These are phyloP conservation scores for Zapus hudsonius DNA, from an alignment of 2,113 vertebrate species.

Conservation along the genomic window DNA sequence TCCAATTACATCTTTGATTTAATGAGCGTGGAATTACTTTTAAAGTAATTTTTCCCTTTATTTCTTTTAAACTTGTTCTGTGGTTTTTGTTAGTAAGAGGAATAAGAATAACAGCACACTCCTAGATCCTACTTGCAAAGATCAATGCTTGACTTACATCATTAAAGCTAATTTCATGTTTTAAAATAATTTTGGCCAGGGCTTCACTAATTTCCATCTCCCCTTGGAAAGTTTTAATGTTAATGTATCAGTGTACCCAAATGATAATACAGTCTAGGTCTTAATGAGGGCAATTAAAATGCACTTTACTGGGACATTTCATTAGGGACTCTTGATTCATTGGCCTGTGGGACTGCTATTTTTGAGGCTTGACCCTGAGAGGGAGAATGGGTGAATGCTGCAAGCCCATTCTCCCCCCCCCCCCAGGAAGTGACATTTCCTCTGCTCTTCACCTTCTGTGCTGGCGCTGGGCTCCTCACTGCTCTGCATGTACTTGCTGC, in stretches of 20 bases:
- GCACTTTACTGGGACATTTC: neutral
- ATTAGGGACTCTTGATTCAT: neutral
- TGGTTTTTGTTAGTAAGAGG: neutral
- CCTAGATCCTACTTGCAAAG: neutral
- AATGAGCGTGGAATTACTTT: neutral
- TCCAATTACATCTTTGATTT: neutral
- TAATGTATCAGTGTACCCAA: neutral
- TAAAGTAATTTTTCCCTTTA: neutral
- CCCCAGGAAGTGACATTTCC: neutral
- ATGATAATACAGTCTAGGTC: conserved; percentile 39
- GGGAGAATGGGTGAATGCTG: neutral
- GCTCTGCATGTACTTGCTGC: neutral
- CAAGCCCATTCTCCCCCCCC: too few relatives aligned
- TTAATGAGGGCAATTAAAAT: conserved; percentile 47
- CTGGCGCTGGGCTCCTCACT: neutral
- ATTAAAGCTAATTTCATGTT: neutral
- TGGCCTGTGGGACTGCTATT: neutral
- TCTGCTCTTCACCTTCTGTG: conserved; percentile 14
- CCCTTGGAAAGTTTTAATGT: conserved; percentile 36
- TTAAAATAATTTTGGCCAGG: conserved; percentile 2
- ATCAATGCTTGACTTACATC: neutral
- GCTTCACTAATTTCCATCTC: neutral
- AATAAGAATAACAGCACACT: neutral
- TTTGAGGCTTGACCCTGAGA: conserved; percentile 56
- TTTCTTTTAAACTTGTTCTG: neutral